These are phyloP conservation scores for Chionodraco myersi DNA, from an alignment of 2,113 vertebrate genomes.

Conservation along the genomic window DNA sequence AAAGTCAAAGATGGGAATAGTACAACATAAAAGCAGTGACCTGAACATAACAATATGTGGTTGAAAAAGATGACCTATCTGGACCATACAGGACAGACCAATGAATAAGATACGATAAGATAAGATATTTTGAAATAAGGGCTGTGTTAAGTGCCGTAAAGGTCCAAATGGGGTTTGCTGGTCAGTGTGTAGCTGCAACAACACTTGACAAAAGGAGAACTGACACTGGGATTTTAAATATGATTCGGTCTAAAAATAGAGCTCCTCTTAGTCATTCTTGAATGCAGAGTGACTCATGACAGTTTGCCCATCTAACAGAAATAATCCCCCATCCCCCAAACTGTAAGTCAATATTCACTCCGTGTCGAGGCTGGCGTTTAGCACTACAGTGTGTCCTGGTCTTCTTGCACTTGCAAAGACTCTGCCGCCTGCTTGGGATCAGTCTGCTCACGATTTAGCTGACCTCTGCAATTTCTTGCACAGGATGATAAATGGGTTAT, in stretches of 20 bases:
- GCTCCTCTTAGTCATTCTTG: slow-evolving; percentile 49
- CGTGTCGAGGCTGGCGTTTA: not conserved
- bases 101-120: not conserved
- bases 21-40: not conserved
- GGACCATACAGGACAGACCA: not conserved
- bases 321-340: not conserved
- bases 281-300: slow-evolving; percentile 56
- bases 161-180: not conserved
- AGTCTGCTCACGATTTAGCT: slow-evolving; percentile 16
- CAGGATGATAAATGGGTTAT: not conserved
- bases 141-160: not conserved
- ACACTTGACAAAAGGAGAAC: slow-evolving; percentile 10
- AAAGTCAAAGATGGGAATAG: not conserved
- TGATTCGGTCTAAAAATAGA: slow-evolving; percentile 40
- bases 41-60: not conserved
- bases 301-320: slow-evolving; percentile 15
- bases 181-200: not conserved
- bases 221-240: slow-evolving; percentile 33
- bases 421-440: not conserved
- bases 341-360: not conserved
- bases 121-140: not conserved
- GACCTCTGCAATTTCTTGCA: slow-evolving; percentile 20
- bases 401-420: slow-evolving; percentile 4
- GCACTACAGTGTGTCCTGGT: not conserved
- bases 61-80: not conserved